Evolutionary conservation across 2,797 vertebrate genomes (phyloP), one percentile per base, ranked within the genome.

Genomic region (Heliangelus exortis): DNA sequence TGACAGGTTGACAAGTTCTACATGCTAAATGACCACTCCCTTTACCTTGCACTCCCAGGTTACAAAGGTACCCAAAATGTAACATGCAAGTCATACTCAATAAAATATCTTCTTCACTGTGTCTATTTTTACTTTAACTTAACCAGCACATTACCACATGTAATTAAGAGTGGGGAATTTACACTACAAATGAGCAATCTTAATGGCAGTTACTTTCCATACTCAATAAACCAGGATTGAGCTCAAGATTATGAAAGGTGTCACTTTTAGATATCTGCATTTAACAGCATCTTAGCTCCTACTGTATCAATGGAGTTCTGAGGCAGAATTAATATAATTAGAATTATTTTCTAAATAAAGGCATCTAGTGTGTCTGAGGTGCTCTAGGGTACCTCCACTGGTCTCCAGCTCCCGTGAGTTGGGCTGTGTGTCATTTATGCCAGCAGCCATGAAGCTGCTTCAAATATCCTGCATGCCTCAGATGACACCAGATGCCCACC

Each of bases 351-450:
- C 53, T 78, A 6, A 78, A 61, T 7, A 78, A 71, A 71, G 67
- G 39, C 45, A 72, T 6, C 4, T 47, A 21, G 28, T 29, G 53
- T 16, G 19, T 0, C 0, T 15, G 12, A 62, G 58, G 20, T 79
- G 34, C 41, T 43, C 14, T 4, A 41, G 29, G 6, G 29, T 13
- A 59, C 14, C 28, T 34, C 50, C 33, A 1, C 34, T 43, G 20
- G 19, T 48, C 25, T 78, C 34, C 50, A 82, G 72, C 10, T 65
- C 71, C 39, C 50, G 17, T 0, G 6, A 53, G 50, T 50, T 71
- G n/a, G 20, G 25, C 15, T 54, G 17, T 53, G 19, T 48, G 20
- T 36, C 36, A 63, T 14, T 65, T 51, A 22, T 25, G 20, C 26
- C 54, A 68, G 10, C 9, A 41, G 23, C 31, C 34, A 19, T 16